Evolutionary conservation across 1,140 invertebrate species (phyloP).

Genomic region (Acyrthosiphon pisum): DNA sequence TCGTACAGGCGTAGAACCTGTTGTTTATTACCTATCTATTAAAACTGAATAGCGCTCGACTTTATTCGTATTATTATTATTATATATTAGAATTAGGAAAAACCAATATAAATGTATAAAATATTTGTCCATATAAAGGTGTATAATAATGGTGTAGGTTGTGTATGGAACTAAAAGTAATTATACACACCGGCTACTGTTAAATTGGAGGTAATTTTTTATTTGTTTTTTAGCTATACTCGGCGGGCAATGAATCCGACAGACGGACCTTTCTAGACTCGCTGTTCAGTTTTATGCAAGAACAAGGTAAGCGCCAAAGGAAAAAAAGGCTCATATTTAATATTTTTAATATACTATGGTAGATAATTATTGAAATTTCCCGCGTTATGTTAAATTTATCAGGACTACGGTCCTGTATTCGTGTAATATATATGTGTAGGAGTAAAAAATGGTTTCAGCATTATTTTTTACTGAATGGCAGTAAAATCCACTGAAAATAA

Average conservation of each 20-base stretch:
- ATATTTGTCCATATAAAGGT: background rate
- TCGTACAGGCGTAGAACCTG: background rate
- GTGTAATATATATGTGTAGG: background rate
- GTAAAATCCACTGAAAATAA: background rate
- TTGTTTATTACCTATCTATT: background rate
- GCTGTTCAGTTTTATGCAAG: constrained; percentile 54
- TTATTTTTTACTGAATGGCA: background rate
- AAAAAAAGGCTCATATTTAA: background rate
- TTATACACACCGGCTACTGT: background rate
- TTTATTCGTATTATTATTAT: background rate
- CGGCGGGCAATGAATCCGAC: constrained; percentile 41
- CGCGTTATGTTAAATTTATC: background rate
- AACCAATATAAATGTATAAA: background rate
- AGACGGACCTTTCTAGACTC: constrained; percentile 48
- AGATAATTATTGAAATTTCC: background rate
- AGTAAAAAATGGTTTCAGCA: background rate
- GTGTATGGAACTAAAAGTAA: background rate
- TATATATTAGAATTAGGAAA: background rate
- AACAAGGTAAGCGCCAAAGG: constrained; percentile 39
- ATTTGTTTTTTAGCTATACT: constrained; percentile 43
- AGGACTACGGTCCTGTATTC: background rate
- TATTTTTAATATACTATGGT: background rate
- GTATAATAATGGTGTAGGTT: background rate
- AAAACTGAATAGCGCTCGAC: background rate
- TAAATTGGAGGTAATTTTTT: background rate